A percentile compares a stretch with the other conserved stretches of the same genome.
phyloP scores from a whole-genome alignment of 2,113 vertebrate genomes.

The Campylomormyrus numenius region DNA sequence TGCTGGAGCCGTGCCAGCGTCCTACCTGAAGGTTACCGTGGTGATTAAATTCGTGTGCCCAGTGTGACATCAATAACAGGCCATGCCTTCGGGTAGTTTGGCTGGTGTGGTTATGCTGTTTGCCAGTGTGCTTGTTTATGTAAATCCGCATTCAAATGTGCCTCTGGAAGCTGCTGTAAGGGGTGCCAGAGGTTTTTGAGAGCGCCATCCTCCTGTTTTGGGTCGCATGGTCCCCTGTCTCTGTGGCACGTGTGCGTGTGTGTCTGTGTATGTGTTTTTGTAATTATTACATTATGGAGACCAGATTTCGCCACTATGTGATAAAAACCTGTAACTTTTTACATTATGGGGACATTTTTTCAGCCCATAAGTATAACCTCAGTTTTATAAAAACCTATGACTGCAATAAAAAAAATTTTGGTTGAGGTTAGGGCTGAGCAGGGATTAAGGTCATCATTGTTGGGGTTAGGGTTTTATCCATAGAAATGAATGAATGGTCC shows the following conservation, averaged over 20 bases:
- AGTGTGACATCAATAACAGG: neutral
- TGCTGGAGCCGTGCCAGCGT: neutral
- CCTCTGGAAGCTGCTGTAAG: neutral
- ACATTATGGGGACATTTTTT: neutral
- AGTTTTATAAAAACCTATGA: neutral
- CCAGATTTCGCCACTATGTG: neutral
- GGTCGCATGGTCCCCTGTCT: neutral
- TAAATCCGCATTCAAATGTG: neutral
- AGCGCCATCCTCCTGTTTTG: neutral
- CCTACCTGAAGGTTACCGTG: neutral
- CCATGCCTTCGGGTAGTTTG: neutral
- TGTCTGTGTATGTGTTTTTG: constrained; percentile 1
- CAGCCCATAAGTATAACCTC: neutral
- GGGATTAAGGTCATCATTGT: neutral
- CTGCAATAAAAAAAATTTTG: neutral
- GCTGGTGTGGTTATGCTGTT: neutral
- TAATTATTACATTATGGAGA: neutral
- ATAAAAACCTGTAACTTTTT: neutral
- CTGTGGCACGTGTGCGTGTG: constrained; percentile 5
- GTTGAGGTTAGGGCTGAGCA: neutral
- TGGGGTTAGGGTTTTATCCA: neutral
- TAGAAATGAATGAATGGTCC: neutral
- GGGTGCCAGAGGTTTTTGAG: neutral
- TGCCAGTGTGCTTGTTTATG: neutral
- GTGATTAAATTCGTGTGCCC: neutral